Conservation (phyloP, 1,140 invertebrate species). For the Sitophilus oryzae region DNA sequence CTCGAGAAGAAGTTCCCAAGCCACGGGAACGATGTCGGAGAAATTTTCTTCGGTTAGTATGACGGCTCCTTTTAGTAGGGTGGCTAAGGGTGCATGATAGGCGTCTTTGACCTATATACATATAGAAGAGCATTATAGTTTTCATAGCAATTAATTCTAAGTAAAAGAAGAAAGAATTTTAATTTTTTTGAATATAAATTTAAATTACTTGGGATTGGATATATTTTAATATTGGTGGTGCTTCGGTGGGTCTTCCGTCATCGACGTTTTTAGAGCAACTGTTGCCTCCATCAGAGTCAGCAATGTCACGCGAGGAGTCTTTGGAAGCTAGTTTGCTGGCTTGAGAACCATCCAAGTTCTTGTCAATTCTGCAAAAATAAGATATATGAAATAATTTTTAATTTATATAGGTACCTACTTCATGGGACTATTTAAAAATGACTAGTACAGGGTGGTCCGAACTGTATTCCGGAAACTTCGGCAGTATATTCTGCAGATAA, state of each 20-base stretch:
- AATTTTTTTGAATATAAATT: too few species aligned
- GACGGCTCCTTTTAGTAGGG: slow-evolving; percentile 86
- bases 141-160: too few species aligned
- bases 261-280: slow-evolving; percentile 30
- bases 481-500: too few species aligned
- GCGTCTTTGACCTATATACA: slow-evolving; percentile 64
- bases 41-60: slow-evolving; percentile 85
- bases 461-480: too few species aligned
- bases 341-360: slow-evolving; percentile 49
- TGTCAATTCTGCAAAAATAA: slow-evolving; percentile 48
- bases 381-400: too few species aligned
- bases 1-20: slow-evolving; percentile 85
- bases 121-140: neutral
- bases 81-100: slow-evolving; percentile 85
- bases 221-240: slow-evolving; percentile 76
- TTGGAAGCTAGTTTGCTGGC: slow-evolving; percentile 43
- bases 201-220: slow-evolving; percentile 68
- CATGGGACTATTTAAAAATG: too few species aligned
- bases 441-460: too few species aligned
- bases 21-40: slow-evolving; percentile 78
- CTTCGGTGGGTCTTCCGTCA: slow-evolving; percentile 55
- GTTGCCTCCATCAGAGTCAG: slow-evolving; percentile 39
- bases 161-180: too few species aligned
- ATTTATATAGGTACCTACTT: too few species aligned
- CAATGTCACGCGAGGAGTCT: slow-evolving; percentile 46